Conservation (phyloP, 1,140 invertebrate genomes). For the Cotesia chilonis region DNA sequence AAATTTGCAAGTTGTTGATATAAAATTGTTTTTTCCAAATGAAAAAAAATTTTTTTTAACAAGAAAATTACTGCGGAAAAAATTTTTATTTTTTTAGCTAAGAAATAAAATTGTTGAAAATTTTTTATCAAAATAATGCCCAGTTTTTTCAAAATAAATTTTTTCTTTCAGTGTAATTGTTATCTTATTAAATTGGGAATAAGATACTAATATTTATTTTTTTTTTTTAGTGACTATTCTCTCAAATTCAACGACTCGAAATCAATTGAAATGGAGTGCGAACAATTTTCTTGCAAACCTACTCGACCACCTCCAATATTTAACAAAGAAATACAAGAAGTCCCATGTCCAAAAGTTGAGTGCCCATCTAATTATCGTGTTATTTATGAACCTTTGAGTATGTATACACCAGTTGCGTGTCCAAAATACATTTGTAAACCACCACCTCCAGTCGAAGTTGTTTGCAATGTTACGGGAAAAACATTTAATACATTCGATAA, state of each 20-base stretch:
- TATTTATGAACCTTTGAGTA: slow-evolving; percentile 49
- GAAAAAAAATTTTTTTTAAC: too few relatives aligned
- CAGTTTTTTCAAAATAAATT: too few relatives aligned
- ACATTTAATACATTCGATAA: slow-evolving; percentile 83
- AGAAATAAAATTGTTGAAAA: background rate
- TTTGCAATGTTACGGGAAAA: slow-evolving; percentile 78
- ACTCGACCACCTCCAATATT: slow-evolving; percentile 55
- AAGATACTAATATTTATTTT: background rate
- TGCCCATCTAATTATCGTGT: slow-evolving; percentile 70
- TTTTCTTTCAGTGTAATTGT: too few relatives aligned
- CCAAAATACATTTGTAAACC: slow-evolving; percentile 72
- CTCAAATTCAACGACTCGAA: background rate
- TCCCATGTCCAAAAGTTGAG: slow-evolving; percentile 65
- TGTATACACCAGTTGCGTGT: slow-evolving; percentile 52
- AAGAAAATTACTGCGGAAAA: too few relatives aligned
- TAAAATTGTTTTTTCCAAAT: too few relatives aligned
- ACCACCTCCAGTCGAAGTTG: slow-evolving; percentile 68
- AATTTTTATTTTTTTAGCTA: slow-evolving; percentile 25
- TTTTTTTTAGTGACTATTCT: background rate
- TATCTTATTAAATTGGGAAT: too few relatives aligned
- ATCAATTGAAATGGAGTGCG: slow-evolving; percentile 57
- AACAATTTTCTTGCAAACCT: slow-evolving; percentile 67
- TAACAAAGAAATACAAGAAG: slow-evolving; percentile 45
- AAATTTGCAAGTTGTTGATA: too few relatives aligned
- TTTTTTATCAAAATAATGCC: too few relatives aligned